These are phyloP conservation scores for Solea senegalensis DNA, from an alignment of 2,113 vertebrate species.

Conservation along the genomic window DNA sequence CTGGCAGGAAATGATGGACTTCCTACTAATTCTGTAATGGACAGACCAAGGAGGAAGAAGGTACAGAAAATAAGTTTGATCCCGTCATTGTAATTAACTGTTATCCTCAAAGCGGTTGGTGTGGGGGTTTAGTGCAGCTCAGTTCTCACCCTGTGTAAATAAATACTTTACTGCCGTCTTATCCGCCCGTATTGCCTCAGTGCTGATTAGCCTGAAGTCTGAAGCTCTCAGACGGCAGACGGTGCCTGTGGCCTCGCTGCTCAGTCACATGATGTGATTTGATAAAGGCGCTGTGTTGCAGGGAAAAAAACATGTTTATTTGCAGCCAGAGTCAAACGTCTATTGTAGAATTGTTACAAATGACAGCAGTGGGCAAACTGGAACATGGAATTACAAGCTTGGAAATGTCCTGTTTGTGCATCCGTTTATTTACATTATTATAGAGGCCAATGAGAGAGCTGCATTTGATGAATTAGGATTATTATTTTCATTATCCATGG, in stretches of 20 bases:
- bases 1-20: constrained; percentile 15
- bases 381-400: constrained; percentile 1
- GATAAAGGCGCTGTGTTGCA: constrained; percentile 51
- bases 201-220: constrained; percentile 46
- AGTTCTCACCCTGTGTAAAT: constrained; percentile 13
- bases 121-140: background rate
- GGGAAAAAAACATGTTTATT: constrained; percentile 40
- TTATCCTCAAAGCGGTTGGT: background rate
- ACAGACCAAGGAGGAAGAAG: constrained; percentile 66
- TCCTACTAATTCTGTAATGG: constrained; percentile 5
- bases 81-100: background rate
- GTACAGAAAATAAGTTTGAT: constrained; percentile 36
- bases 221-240: constrained; percentile 27
- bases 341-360: constrained; percentile 26
- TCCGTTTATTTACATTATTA: background rate
- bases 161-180: constrained; percentile 25
- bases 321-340: constrained; percentile 35
- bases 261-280: constrained; percentile 69
- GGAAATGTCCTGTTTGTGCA: constrained; percentile 21
- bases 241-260: constrained; percentile 37
- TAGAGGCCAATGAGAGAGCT: background rate
- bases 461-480: background rate
- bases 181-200: constrained; percentile 34
- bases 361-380: background rate
- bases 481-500: background rate